phyloP scores from a whole-genome alignment of 2,113 vertebrate species.

The Neolamprologus toae region DNA sequence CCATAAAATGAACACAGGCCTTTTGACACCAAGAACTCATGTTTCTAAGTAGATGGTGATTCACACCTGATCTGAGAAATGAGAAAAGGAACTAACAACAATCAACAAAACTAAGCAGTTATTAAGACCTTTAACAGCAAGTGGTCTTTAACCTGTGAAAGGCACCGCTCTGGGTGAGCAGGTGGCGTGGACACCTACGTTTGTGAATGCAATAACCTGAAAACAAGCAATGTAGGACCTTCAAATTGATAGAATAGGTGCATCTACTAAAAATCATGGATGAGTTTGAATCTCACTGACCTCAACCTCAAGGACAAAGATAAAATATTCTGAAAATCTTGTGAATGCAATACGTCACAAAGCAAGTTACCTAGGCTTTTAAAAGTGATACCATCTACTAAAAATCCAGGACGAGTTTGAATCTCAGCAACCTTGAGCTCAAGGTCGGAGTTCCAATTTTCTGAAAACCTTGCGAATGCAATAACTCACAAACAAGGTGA shows the following conservation, averaged over 20 bases:
- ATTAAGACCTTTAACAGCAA: not conserved
- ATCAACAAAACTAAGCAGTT: not conserved
- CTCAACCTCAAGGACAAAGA: not conserved
- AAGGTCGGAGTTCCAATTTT: not conserved
- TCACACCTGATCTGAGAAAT: not conserved
- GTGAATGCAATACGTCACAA: not conserved
- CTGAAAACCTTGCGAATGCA: not conserved
- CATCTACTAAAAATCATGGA: not conserved
- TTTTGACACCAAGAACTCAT: not conserved
- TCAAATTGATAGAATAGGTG: not conserved
- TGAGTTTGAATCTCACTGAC: not conserved
- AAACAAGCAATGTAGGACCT: not conserved
- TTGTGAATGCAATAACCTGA: not conserved
- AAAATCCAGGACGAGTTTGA: not conserved
- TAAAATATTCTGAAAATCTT: not conserved
- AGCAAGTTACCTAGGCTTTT: not conserved
- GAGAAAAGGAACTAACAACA: not conserved
- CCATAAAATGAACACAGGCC: not conserved
- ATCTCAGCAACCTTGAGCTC: not conserved
- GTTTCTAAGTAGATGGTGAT: not conserved
- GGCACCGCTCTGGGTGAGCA: not conserved
- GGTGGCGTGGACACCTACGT: not conserved
- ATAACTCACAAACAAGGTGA: rapidly evolving
- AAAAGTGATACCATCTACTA: not conserved
- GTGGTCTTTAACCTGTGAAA: not conserved